Conservation (phyloP, 1,140 invertebrate species). For the Brachionus paranguensis region DNA sequence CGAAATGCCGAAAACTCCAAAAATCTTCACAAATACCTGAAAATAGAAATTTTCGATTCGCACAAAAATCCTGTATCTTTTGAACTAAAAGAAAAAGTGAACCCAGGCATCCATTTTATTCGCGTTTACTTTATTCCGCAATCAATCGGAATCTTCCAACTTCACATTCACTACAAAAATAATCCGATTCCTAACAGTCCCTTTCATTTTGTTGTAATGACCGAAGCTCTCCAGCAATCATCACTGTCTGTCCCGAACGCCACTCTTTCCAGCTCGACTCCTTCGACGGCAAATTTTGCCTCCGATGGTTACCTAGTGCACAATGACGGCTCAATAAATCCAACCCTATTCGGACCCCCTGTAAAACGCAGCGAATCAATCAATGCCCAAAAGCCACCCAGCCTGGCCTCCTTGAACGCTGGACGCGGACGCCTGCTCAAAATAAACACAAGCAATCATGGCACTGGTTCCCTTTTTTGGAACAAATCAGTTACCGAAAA, state of each 20-base stretch:
- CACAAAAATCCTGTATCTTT: background rate
- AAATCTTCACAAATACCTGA: background rate
- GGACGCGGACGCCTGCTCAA: background rate
- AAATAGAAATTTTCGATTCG: background rate
- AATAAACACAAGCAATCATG: background rate
- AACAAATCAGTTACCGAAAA: background rate
- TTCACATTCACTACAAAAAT: background rate
- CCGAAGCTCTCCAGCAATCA: background rate
- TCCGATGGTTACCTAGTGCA: background rate
- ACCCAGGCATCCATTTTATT: background rate
- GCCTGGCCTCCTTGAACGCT: background rate
- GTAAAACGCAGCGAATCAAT: background rate
- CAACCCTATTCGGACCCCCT: background rate
- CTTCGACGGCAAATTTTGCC: background rate
- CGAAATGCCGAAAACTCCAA: background rate
- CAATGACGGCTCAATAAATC: background rate
- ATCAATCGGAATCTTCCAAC: background rate
- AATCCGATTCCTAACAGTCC: slow-evolving; percentile 14
- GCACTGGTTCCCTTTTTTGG: background rate
- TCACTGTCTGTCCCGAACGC: background rate
- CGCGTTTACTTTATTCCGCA: background rate
- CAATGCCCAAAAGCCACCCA: background rate
- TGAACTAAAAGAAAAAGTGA: slow-evolving; percentile 12
- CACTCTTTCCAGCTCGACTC: background rate
- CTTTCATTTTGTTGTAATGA: slow-evolving; percentile 25